Percentiles rank a stretch among this genome's conserved stretches.
Conservation (phyloP, 2,888 invertebrate genomes). For the Dexiosoma caninum region DNA sequence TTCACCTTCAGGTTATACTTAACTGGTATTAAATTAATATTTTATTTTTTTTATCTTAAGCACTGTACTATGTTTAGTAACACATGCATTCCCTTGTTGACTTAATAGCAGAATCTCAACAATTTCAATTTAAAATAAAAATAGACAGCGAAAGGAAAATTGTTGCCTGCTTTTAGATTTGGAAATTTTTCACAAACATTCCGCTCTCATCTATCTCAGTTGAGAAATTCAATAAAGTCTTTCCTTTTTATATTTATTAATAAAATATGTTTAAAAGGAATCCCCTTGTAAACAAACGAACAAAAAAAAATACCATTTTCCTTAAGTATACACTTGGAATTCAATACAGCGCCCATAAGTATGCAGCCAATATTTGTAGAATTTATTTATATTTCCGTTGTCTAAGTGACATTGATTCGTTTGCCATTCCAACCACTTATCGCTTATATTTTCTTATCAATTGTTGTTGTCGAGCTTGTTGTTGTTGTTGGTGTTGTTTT, state of each 20-base stretch:
- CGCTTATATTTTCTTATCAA: slow-evolving; percentile 37
- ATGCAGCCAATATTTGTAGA: slow-evolving; percentile 61
- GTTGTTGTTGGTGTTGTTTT: background rate
- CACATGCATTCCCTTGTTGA: slow-evolving; percentile 8
- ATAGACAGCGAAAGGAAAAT: background rate
- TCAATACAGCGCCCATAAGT: slow-evolving; percentile 53
- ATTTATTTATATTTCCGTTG: slow-evolving; percentile 60
- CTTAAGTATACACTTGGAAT: slow-evolving; percentile 23
- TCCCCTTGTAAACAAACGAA: slow-evolving; percentile 45
- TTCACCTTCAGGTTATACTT: slow-evolving; percentile 40
- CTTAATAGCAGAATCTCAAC: slow-evolving; percentile 47
- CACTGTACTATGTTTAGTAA: background rate
- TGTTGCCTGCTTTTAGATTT: background rate
- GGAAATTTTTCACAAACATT: background rate
- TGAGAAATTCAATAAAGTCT: slow-evolving; percentile 52
- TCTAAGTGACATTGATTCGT: slow-evolving; percentile 63
- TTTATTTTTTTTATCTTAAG: slow-evolving; percentile 1
- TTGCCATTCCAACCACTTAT: slow-evolving; percentile 37
- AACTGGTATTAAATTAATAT: slow-evolving; percentile 49
- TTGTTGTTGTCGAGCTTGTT: slow-evolving; percentile 36
- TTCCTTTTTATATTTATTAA: slow-evolving; percentile 47
- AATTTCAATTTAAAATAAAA: slow-evolving; percentile 39
- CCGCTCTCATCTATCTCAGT: slow-evolving; percentile 31
- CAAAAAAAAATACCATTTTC: background rate
- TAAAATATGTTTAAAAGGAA: slow-evolving; percentile 43